Evolutionary conservation across 2,113 vertebrate genomes (phyloP), one percentile per base, ranked within the genome.

Genomic region (Nycticorax nycticorax): DNA sequence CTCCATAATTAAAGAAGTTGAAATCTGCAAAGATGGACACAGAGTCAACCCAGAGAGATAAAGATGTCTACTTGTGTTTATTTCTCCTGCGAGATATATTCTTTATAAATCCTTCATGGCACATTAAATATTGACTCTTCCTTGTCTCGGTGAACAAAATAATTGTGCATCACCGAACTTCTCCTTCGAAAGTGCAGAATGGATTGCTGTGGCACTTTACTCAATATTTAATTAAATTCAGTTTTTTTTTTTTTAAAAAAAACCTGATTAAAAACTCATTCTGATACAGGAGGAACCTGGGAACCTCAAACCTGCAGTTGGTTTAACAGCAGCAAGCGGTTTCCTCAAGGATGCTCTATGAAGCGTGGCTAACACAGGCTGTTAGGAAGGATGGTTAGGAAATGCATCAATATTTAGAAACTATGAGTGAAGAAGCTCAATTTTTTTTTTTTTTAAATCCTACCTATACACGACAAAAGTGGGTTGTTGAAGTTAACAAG

Each of bases 101-200:
- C 92, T 79, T 92, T 94, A 92, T 95, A 95, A 96, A 95, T 96
- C 95, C 92, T 94, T 96, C 95, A 90, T 89, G 82, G 84, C 86
- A 50, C 86, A 92, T 97, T 96, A 97, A 97, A 97, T 95, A 96
- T 95, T 94, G 93, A 95, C 93, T 95, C 78, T 89, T 84, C 56
- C 91, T 92, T 95, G 87, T 95, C 89, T 79, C 63, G 4, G 63
- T 10, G 55, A 93, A 45, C 71, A 85, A 95, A 97, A 95, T 89
- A 89, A 88, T 86, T 91, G 91, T 84, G 85, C 94, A 72, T 89
- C 81, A 32, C 72, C 0, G 1, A 68, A 59, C 69, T 89, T 50
- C 93, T 95, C 69, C 90, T 81, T 91, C 0, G 24, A 77, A 96
- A 92, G 83, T 78, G 15, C 47, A 28, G 80, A 22, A 81, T 87